Base-by-base conservation (phyloP, 2,113 vertebrate species). In the Heteronetta atricapilla region DNA sequence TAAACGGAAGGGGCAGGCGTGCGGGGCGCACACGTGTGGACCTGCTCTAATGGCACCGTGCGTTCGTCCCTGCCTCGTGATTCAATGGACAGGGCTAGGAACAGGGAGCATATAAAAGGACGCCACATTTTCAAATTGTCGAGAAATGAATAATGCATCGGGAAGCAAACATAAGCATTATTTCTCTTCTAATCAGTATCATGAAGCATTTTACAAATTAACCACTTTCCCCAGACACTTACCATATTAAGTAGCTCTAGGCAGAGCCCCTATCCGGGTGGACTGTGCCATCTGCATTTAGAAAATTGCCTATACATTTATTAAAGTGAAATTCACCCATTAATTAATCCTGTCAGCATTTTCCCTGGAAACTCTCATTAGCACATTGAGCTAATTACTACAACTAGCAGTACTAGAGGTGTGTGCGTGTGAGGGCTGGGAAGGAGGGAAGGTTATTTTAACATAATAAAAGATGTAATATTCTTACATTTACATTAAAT, bases 301-400 rank as follows among this genome's bases (percentile, higher is more conserved):
- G 98, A 99, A 99, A 99, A 99, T 98, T 98, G 98, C 98, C 98
- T 98, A 98, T 98, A 98, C 98, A 98, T 99, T 99, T 99, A 99
- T 98, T 98, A 98, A 99, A 99, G 98, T 98, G 98, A 99, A 99
- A 99, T 99, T 98, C 98, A 98, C 97, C 98, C 98, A 97, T 98
- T 99, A 99, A 99, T 99, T 99, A 98, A 98, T 98, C 96, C 97
- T 97, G 97, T 98, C 98, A 97, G 97, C 94, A 16, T 98, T 98
- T 98, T 98, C 98, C 97, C 98, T 98, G 97, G 98, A 98, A 98
- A 98, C 94, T 97, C 98, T 98, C 98, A 97, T 98, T 98, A 98
- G 93, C 97, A 97, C 97, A 98, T 93, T 95, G 98, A 99, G 98
- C 98, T 99, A 99, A 99, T 99, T 99, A 98, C 97, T 97, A 96